Percentiles rank a stretch among this genome's conserved stretches.
Evolutionary conservation across 2,113 vertebrate genomes (phyloP).

Genomic region (Sigmodon hispidus): DNA sequence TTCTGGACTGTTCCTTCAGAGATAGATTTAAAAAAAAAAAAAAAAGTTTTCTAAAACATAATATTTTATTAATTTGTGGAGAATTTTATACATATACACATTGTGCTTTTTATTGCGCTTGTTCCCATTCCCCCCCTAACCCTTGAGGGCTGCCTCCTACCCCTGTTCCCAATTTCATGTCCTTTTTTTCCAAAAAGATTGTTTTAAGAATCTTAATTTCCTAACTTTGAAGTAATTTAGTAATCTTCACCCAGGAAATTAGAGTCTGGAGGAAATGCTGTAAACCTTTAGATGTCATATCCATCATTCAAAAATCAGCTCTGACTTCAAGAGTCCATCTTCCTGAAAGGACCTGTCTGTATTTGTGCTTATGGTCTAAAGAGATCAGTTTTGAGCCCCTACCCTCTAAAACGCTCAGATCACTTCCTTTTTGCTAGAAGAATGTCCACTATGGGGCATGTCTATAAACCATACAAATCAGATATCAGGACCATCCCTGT

Average conservation of each 20-base stretch:
- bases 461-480: too few relatives aligned
- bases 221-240: not conserved
- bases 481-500: fast-evolving
- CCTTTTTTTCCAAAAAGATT: not conserved
- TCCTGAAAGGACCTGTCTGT: not conserved
- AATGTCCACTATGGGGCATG: not conserved
- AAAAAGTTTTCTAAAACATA: not conserved
- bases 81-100: too few relatives aligned
- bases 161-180: not conserved
- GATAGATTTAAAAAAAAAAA: not conserved
- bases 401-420: fast-evolving
- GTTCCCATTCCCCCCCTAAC: not conserved
- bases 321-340: not conserved
- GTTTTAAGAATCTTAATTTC: not conserved
- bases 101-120: not conserved
- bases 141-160: too few relatives aligned
- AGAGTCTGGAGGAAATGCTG: not conserved
- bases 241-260: not conserved
- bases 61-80: not conserved
- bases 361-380: not conserved
- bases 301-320: not conserved
- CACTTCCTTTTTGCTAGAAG: not conserved
- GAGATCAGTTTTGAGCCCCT: not conserved
- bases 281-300: not conserved
- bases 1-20: slow-evolving; percentile 6